Evolutionary conservation across 2,113 vertebrate genomes (phyloP).

Genomic region (Vombatus ursinus): DNA sequence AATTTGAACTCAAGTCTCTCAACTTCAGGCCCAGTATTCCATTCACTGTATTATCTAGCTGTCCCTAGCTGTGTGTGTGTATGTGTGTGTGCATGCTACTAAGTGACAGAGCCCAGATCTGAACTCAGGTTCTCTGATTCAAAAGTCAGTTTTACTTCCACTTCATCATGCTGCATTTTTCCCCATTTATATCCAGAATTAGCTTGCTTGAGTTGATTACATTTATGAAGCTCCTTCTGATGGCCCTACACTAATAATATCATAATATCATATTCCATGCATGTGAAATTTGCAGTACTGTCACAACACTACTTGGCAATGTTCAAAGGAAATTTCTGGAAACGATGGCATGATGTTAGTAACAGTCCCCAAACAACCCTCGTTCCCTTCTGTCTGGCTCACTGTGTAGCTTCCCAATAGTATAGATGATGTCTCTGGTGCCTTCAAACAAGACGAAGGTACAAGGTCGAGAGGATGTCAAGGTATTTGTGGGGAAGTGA

Average conservation of each 20-base stretch:
- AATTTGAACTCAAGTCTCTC: not conserved
- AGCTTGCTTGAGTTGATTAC: not conserved
- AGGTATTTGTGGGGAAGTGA: conserved; percentile 11
- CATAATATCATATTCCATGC: conserved; percentile 2
- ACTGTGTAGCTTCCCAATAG: conserved; percentile 54
- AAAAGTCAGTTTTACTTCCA: not conserved
- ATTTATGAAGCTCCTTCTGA: not conserved
- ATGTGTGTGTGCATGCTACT: not conserved
- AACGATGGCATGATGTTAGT: conserved; percentile 47
- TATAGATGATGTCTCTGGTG: conserved; percentile 41
- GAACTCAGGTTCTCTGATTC: not conserved
- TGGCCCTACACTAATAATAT: not conserved
- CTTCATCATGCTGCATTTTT: not conserved
- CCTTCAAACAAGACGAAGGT: conserved; percentile 54
- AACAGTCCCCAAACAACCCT: conserved; percentile 37
- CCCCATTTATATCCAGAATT: not conserved
- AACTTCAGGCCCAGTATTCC: not conserved
- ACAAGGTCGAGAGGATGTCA: not conserved
- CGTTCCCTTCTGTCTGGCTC: conserved; percentile 50
- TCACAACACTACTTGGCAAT: conserved; percentile 42
- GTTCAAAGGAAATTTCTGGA: not conserved
- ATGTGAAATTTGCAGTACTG: conserved; percentile 26
- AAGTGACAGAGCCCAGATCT: not conserved
- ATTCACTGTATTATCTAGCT: not conserved
- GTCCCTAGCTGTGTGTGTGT: too few species aligned